These are phyloP conservation scores for Panzeria rudis DNA, from an alignment of 2,888 invertebrate genomes.

Conservation along the genomic window DNA sequence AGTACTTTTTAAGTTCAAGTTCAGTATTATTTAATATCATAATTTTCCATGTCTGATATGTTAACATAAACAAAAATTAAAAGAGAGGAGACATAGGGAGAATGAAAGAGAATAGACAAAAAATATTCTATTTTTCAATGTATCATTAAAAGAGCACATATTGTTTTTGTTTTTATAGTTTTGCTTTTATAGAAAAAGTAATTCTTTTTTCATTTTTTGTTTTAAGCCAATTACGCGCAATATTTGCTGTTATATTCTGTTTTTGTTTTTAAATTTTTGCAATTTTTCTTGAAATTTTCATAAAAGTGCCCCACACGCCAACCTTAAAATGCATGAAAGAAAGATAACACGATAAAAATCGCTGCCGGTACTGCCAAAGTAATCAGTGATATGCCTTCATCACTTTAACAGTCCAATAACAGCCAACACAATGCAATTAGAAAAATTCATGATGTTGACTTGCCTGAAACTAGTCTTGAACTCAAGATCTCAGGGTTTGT, in stretches of 20 bases:
- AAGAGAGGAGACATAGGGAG: background rate
- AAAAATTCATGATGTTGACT: no score
- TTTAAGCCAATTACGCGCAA: background rate
- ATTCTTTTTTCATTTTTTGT: background rate
- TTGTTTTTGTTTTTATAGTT: background rate
- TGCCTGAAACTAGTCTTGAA: no score
- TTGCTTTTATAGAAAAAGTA: background rate
- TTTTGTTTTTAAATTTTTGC: background rate
- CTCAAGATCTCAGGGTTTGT: no score
- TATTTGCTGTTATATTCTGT: background rate
- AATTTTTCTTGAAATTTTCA: background rate
- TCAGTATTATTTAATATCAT: background rate
- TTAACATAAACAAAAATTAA: constrained; percentile 2
- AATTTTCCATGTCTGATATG: background rate
- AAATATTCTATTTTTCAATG: background rate
- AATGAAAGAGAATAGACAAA: background rate
- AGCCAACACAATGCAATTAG: no score
- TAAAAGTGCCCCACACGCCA: background rate
- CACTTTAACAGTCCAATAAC: no score
- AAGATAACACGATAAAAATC: no score
- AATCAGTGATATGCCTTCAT: no score
- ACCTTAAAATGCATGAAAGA: background rate
- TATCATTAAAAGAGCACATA: background rate
- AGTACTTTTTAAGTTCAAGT: background rate
- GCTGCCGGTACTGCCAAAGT: no score